Conservation (phyloP, 2,888 invertebrate species). For the Ganaspis brasiliensis region DNA sequence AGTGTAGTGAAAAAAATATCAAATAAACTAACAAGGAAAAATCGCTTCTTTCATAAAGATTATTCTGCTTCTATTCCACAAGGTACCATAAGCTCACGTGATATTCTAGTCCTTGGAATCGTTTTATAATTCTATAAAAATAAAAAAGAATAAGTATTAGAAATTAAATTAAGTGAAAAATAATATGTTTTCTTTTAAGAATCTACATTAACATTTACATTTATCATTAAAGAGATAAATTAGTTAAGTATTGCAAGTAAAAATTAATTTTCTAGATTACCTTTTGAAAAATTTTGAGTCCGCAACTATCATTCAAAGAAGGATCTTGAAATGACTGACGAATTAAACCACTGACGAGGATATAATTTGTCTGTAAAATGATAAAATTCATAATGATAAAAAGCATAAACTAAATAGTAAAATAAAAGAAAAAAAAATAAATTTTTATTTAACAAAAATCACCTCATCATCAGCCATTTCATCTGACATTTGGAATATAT, state of each 20-base stretch:
- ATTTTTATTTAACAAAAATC: not conserved
- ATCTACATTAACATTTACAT: not conserved
- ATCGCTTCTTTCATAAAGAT: not conserved
- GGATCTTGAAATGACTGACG: not conserved
- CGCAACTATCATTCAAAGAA: conserved; percentile 1
- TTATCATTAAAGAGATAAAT: too few relatives aligned
- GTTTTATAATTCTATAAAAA: not conserved
- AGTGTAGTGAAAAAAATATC: too few relatives aligned
- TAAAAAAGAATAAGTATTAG: not conserved
- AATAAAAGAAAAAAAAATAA: not conserved
- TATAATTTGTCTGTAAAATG: conserved; percentile 8
- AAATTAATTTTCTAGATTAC: not conserved
- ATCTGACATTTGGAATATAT: not conserved
- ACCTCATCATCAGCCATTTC: not conserved
- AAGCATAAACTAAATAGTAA: not conserved
- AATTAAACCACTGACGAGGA: conserved; percentile 13
- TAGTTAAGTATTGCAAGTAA: not conserved
- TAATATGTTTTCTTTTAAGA: too few relatives aligned
- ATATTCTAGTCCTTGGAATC: conserved; percentile 5
- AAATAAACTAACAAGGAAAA: too few relatives aligned
- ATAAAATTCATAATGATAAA: not conserved
- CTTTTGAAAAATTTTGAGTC: not conserved
- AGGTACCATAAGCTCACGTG: not conserved
- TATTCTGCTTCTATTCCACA: not conserved
- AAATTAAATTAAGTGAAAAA: not conserved